Evolutionary conservation across 1,140 invertebrate genomes (phyloP).

Genomic region (Arctopsyche grandis): DNA sequence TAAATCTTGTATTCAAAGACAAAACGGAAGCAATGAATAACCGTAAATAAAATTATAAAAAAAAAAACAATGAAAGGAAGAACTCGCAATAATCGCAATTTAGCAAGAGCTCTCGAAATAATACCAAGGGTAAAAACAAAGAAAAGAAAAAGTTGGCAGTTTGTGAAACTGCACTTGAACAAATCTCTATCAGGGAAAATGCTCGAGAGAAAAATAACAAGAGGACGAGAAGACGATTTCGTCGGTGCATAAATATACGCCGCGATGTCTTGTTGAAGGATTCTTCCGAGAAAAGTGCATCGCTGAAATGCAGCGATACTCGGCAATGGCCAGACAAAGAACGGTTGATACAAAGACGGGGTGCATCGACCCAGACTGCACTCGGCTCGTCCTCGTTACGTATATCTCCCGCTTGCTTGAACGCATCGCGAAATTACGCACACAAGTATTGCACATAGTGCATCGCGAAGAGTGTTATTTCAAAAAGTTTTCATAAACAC

Average conservation of each 20-base stretch:
- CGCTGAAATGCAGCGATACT: slow-evolving; percentile 3
- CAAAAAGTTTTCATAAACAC: not conserved
- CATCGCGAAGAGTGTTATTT: too few relatives aligned
- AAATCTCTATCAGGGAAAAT: not conserved
- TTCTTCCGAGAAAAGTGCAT: not conserved
- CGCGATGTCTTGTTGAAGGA: not conserved
- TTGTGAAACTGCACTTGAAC: not conserved
- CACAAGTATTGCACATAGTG: too few relatives aligned
- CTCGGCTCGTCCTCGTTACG: not conserved
- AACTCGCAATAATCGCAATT: not conserved
- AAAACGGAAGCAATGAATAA: not conserved
- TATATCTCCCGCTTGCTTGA: not conserved
- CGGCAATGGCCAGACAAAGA: not conserved
- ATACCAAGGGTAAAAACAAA: not conserved
- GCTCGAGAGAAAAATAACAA: not conserved
- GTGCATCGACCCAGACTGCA: slow-evolving; percentile 29
- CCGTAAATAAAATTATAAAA: not conserved
- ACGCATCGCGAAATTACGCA: not conserved
- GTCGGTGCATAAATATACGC: not conserved
- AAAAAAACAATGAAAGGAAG: not conserved
- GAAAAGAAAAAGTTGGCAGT: not conserved
- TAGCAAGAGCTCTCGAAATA: not conserved
- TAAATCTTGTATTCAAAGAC: not conserved
- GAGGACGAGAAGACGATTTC: not conserved
- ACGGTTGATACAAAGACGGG: slow-evolving; percentile 7